Percentiles rank a stretch among this genome's conserved stretches.
Evolutionary conservation across 2,113 vertebrate species (phyloP).

Genomic region (Amphiprion percula): DNA sequence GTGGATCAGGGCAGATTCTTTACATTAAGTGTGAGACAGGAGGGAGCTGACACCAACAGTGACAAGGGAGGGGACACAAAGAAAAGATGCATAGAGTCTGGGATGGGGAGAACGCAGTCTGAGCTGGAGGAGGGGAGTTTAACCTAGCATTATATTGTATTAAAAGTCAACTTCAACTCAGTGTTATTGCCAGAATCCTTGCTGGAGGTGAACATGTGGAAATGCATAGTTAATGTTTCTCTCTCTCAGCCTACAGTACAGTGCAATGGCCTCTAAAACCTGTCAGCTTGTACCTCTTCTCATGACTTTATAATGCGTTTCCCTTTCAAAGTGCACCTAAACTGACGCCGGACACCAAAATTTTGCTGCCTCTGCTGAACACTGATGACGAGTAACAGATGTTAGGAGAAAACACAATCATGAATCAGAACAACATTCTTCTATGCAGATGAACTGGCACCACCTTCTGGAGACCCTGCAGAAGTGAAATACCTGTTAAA

Average conservation of each 20-base stretch:
- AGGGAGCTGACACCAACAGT: not conserved
- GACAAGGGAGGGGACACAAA: slow-evolving; percentile 3
- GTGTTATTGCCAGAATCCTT: slow-evolving; percentile 83
- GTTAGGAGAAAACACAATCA: not conserved
- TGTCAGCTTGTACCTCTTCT: not conserved
- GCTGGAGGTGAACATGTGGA: slow-evolving; percentile 64
- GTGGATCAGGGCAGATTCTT: slow-evolving; percentile 9
- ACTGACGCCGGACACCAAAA: not conserved
- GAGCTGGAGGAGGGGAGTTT: not conserved
- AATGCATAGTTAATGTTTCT: slow-evolving; percentile 83
- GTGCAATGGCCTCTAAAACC: slow-evolving; percentile 29
- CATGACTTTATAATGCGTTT: not conserved
- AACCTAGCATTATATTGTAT: slow-evolving; percentile 8
- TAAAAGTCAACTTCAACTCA: slow-evolving; percentile 44
- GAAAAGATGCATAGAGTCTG: slow-evolving; percentile 51
- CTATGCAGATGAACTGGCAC: slow-evolving; percentile 33
- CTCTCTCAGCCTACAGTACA: slow-evolving; percentile 39
- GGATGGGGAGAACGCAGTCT: not conserved
- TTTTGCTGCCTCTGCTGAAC: not conserved
- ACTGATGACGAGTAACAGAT: not conserved
- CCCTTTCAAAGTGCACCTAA: not conserved
- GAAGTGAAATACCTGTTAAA: slow-evolving; percentile 32
- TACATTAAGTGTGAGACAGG: slow-evolving; percentile 6
- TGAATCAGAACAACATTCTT: not conserved
- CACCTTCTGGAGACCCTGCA: slow-evolving; percentile 51